Conservation (phyloP, 2,888 invertebrate genomes). For the Silvanus unidentatus region DNA sequence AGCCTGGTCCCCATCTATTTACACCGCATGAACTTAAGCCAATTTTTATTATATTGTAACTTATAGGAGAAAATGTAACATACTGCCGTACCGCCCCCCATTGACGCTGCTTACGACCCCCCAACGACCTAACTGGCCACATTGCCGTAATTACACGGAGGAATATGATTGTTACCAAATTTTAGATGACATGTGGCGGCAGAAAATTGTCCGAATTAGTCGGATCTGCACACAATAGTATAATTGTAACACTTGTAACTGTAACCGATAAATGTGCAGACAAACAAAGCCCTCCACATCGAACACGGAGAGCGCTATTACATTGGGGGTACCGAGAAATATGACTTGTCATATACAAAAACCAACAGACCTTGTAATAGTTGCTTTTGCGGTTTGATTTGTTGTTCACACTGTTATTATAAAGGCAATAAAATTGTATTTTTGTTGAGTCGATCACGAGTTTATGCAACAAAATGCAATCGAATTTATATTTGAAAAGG, state of each 20-base stretch:
- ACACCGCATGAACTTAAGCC: too few relatives aligned
- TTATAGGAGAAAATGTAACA: slow-evolving; percentile 20
- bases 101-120: not conserved
- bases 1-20: too few relatives aligned
- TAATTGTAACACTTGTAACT: too few relatives aligned
- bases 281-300: too few relatives aligned
- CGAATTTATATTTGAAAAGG: too few relatives aligned
- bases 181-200: slow-evolving; percentile 29
- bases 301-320: too few relatives aligned
- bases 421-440: slow-evolving; percentile 5
- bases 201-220: slow-evolving; percentile 21
- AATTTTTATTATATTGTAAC: too few relatives aligned
- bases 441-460: slow-evolving; percentile 6
- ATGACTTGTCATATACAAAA: slow-evolving; percentile 2
- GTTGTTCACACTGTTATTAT: slow-evolving; percentile 2
- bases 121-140: too few relatives aligned
- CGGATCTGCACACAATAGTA: too few relatives aligned
- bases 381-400: slow-evolving; percentile 3
- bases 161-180: slow-evolving; percentile 11
- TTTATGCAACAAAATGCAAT: too few relatives aligned
- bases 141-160: too few relatives aligned
- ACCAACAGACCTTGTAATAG: slow-evolving; percentile 5
- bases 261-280: too few relatives aligned
- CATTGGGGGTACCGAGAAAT: not conserved
- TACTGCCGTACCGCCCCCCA: slow-evolving; percentile 26